Conservation (phyloP, 2,888 invertebrate species). For the Oxystoma pomonae region DNA sequence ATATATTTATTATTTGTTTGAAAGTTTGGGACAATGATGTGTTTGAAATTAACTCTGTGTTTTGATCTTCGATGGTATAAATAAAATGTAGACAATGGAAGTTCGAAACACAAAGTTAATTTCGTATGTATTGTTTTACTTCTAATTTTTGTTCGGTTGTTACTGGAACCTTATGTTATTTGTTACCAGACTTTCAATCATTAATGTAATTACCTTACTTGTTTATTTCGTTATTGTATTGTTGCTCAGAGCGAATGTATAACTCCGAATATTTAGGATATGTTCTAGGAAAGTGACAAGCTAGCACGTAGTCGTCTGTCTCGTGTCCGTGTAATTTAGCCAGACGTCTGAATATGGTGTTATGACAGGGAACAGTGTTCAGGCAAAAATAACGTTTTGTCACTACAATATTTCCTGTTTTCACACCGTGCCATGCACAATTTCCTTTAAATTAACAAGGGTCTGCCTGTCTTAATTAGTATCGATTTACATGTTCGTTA, state of each 20-base stretch:
- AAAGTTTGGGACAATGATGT: no score
- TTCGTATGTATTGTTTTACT: no score
- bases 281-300: conserved; percentile 40
- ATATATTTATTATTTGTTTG: no score
- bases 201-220: neutral
- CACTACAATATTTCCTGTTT: neutral
- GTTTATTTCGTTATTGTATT: neutral
- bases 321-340: conserved; percentile 39
- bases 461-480: no score
- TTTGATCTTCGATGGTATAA: no score
- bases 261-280: conserved; percentile 12
- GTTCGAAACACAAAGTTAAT: no score
- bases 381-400: neutral
- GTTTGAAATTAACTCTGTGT: no score
- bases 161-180: neutral
- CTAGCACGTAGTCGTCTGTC: conserved; percentile 31
- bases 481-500: no score
- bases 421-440: neutral
- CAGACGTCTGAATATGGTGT: conserved; percentile 31
- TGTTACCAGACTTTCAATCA: neutral
- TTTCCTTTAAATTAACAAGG: neutral
- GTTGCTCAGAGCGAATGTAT: neutral
- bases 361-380: neutral
- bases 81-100: no score
- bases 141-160: no score